Conservation (phyloP, 2,113 vertebrate species). For the Pristiophorus japonicus region DNA sequence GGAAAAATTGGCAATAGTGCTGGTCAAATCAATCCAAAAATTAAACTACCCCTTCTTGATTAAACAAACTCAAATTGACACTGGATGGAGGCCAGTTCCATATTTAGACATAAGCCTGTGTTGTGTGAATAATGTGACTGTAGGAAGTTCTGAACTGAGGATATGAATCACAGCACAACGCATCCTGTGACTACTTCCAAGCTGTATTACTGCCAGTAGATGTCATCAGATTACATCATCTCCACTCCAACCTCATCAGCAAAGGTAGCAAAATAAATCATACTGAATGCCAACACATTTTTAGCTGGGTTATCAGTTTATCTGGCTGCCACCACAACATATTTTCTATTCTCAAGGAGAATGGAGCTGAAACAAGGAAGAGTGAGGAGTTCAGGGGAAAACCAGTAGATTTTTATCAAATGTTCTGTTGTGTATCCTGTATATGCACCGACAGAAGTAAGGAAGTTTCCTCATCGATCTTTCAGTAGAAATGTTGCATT, state of each 20-base stretch:
- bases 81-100: background rate
- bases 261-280: background rate
- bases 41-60: background rate
- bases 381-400: too few relatives aligned
- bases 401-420: too few relatives aligned
- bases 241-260: background rate
- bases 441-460: background rate
- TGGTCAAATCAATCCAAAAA: background rate
- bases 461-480: background rate
- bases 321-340: background rate
- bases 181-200: slow-evolving; percentile 8
- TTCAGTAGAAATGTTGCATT: background rate
- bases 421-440: background rate
- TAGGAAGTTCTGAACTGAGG: slow-evolving; percentile 12
- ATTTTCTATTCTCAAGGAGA: background rate
- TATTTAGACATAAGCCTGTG: background rate
- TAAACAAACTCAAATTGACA: background rate
- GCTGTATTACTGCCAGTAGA: background rate
- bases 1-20: background rate
- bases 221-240: slow-evolving; percentile 13
- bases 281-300: background rate
- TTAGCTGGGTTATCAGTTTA: background rate
- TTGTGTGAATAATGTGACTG: background rate
- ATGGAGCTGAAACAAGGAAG: background rate
- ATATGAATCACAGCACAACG: slow-evolving; percentile 11